A percentile compares a stretch with the other conserved stretches of the same genome.
Evolutionary conservation across 37 sponge, comb jelly and placozoan genomes (phyloP).

Genomic region (Haliclona indistincta): DNA sequence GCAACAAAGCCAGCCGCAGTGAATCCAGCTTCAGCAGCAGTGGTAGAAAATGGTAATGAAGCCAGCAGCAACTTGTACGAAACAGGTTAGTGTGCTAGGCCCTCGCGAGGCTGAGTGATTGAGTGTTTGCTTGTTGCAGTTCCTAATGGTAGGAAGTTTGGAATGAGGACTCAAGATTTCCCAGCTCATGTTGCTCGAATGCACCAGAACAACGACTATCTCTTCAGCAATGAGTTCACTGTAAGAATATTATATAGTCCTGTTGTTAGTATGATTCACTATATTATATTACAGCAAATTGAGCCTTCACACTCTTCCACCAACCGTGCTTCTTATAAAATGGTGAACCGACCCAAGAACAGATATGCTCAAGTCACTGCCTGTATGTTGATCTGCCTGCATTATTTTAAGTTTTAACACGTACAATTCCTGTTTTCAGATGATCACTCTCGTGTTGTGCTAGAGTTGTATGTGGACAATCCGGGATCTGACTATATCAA

Average conservation of each 20-base stretch:
- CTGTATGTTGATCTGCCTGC: conserved; percentile 55
- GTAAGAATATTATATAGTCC: conserved; percentile 27
- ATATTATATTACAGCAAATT: conserved; percentile 8
- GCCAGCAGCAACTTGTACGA: no score
- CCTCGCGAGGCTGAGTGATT: no score
- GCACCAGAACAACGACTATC: conserved; percentile 84
- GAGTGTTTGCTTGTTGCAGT: no score
- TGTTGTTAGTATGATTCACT: no score
- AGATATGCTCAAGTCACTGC: conserved; percentile 86
- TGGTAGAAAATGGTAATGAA: no score
- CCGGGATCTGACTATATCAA: conserved; percentile 93
- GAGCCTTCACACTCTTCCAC: conserved; percentile 68
- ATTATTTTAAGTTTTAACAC: no score
- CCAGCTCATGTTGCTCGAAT: conserved; percentile 68
- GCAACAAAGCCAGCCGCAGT: no score
- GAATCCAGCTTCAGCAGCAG: no score
- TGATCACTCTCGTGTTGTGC: conserved; percentile 88
- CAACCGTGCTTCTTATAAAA: conserved; percentile 37
- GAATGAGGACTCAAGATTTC: conserved; percentile 50
- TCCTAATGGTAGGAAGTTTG: no score
- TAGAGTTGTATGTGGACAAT: conserved; percentile 42
- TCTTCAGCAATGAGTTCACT: conserved; percentile 82
- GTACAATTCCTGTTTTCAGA: conserved; percentile 52
- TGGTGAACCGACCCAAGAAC: conserved; percentile 72
- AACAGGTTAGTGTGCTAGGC: no score